Percentiles rank a stretch among this genome's conserved stretches.
phyloP scores from a whole-genome alignment of 2,797 vertebrate species.

The Sebastes taczanowskii region DNA sequence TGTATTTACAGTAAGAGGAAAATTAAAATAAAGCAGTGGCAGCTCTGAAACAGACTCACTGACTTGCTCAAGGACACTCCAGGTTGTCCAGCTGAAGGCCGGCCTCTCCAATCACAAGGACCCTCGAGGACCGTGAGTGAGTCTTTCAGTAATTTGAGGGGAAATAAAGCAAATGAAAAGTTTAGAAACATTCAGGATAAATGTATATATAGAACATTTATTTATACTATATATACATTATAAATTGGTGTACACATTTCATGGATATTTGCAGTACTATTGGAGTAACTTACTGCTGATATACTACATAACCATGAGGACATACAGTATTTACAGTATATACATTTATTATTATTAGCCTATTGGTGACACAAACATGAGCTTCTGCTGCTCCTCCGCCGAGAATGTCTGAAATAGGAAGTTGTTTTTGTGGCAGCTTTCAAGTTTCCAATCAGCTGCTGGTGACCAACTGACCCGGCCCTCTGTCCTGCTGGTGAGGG shows the following conservation, averaged over 20 bases:
- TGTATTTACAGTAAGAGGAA: background rate
- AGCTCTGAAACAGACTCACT: background rate
- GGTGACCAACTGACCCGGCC: constrained; percentile 20
- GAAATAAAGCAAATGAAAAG: background rate
- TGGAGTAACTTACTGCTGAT: background rate
- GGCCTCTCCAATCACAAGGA: too few relatives aligned
- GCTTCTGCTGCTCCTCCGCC: constrained; percentile 15
- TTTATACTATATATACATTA: background rate
- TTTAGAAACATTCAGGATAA: background rate
- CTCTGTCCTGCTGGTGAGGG: background rate
- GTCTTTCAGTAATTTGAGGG: background rate
- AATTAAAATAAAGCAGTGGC: background rate
- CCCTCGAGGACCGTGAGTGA: too few relatives aligned
- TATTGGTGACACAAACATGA: constrained; percentile 5
- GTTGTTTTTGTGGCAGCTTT: constrained; percentile 50
- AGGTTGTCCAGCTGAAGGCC: too few relatives aligned
- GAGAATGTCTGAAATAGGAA: constrained; percentile 50
- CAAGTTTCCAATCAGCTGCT: constrained; percentile 53
- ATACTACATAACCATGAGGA: background rate
- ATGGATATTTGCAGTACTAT: background rate
- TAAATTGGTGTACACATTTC: background rate
- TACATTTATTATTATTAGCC: background rate
- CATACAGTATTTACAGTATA: constrained; percentile 2
- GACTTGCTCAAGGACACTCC: background rate
- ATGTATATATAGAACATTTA: background rate